Evolutionary conservation across 1,140 invertebrate genomes (phyloP).

Genomic region (Drosophila sturtevanti): DNA sequence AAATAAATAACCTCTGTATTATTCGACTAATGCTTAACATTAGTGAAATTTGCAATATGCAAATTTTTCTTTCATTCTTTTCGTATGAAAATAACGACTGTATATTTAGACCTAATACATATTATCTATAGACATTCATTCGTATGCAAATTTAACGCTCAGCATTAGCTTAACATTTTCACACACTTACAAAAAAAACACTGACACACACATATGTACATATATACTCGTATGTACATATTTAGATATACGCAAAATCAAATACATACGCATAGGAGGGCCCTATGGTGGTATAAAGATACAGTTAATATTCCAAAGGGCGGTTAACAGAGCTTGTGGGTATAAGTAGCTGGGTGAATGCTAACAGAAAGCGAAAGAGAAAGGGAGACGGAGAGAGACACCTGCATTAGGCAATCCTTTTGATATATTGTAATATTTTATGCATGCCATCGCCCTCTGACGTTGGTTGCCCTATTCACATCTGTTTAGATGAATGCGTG

Average conservation of each 20-base stretch:
- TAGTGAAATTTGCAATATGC: too few relatives aligned
- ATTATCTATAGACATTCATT: neutral
- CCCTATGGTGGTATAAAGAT: neutral
- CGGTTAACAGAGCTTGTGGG: neutral
- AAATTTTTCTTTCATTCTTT: too few relatives aligned
- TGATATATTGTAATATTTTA: constrained; percentile 72
- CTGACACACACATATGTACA: neutral
- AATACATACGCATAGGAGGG: neutral
- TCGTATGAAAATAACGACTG: too few relatives aligned
- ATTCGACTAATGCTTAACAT: too few relatives aligned
- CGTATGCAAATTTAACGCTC: neutral
- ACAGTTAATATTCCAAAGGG: neutral
- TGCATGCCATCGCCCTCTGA: constrained; percentile 36
- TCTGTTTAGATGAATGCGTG: constrained; percentile 1
- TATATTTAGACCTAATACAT: neutral
- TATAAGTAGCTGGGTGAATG: too few relatives aligned
- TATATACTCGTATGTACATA: too few relatives aligned
- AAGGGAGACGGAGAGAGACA: neutral
- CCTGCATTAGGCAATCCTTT: constrained; percentile 68
- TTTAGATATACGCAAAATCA: neutral
- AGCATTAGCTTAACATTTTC: neutral
- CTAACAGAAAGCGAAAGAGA: neutral
- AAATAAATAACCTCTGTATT: too few relatives aligned
- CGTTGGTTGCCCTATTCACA: constrained; percentile 16
- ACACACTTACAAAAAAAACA: neutral